Percentiles rank a stretch among this genome's conserved stretches.
phyloP scores from a whole-genome alignment of 2,113 vertebrate genomes.

The Thunnus thynnus region DNA sequence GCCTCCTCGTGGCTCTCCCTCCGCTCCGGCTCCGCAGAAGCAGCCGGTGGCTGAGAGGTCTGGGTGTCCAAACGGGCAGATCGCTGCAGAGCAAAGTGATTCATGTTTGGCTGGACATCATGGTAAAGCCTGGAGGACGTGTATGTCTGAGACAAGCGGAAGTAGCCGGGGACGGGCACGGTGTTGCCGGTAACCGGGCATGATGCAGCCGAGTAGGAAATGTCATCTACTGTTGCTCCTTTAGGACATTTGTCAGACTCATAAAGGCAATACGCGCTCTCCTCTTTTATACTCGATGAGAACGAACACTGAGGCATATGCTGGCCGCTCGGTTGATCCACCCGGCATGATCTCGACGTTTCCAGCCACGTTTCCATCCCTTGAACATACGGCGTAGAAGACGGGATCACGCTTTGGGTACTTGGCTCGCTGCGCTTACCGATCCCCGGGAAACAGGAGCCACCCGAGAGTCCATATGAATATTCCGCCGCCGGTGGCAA shows the following conservation, averaged over 20 bases:
- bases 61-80: slow-evolving; percentile 87
- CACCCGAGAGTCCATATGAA: slow-evolving; percentile 95
- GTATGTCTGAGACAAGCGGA: slow-evolving; percentile 97
- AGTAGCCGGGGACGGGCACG: slow-evolving; percentile 97
- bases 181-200: slow-evolving; percentile 85
- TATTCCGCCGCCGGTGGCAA: slow-evolving; percentile 92
- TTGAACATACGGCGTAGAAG: slow-evolving; percentile 90
- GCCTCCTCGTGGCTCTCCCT: slow-evolving; percentile 89
- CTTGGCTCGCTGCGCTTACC: slow-evolving; percentile 93
- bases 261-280: slow-evolving; percentile 96
- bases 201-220: slow-evolving; percentile 88
- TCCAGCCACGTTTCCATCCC: slow-evolving; percentile 98
- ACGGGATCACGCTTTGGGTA: slow-evolving; percentile 87
- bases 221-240: slow-evolving; percentile 86
- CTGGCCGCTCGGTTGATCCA: slow-evolving; percentile 90
- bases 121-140: slow-evolving; percentile 90
- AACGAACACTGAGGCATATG: slow-evolving; percentile 92
- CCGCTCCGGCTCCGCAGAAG: slow-evolving; percentile 83
- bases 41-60: slow-evolving; percentile 84
- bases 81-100: slow-evolving; percentile 88
- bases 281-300: slow-evolving; percentile 96
- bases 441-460: slow-evolving; percentile 94
- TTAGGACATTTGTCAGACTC: slow-evolving; percentile 96
- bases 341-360: slow-evolving; percentile 91
- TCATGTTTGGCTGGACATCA: slow-evolving; percentile 85